Conservation (phyloP, 2,113 vertebrate species). For the Datnioides undecimradiatus region DNA sequence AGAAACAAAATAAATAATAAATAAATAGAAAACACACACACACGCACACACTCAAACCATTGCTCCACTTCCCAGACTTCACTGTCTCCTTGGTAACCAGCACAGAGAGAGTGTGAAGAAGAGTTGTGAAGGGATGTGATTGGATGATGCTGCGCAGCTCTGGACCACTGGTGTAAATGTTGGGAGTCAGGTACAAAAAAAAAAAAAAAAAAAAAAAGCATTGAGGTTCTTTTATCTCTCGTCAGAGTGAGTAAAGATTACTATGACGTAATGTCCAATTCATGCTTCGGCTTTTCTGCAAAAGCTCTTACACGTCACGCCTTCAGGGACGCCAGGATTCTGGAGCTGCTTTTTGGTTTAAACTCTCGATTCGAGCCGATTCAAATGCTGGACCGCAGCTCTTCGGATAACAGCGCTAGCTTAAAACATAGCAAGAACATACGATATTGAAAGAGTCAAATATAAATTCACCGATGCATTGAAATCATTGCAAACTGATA, state of each 20-base stretch:
- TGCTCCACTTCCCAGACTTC: constrained; percentile 78
- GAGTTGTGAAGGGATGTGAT: constrained; percentile 79
- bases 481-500: no score
- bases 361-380: not conserved
- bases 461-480: not conserved
- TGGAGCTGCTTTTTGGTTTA: not conserved
- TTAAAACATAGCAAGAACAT: not conserved
- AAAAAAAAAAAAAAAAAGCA: constrained; percentile 25
- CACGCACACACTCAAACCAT: constrained; percentile 69
- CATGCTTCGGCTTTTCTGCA: not conserved
- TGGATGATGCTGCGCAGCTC: constrained; percentile 70
- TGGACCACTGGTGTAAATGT: constrained; percentile 78
- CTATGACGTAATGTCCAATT: constrained; percentile 32
- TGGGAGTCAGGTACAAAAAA: constrained; percentile 71
- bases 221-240: constrained; percentile 30
- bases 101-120: constrained; percentile 70
- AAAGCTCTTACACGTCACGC: constrained; percentile 1
- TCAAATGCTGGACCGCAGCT: not conserved
- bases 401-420: not conserved
- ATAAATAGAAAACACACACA: constrained; percentile 27
- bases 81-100: constrained; percentile 85
- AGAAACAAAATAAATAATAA: constrained; percentile 21
- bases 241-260: constrained; percentile 33
- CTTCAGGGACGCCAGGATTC: not conserved
- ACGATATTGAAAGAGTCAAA: not conserved